Evolutionary conservation across 92 coral and sea anemone genomes (phyloP).

Genomic region (Siderastrea siderea): DNA sequence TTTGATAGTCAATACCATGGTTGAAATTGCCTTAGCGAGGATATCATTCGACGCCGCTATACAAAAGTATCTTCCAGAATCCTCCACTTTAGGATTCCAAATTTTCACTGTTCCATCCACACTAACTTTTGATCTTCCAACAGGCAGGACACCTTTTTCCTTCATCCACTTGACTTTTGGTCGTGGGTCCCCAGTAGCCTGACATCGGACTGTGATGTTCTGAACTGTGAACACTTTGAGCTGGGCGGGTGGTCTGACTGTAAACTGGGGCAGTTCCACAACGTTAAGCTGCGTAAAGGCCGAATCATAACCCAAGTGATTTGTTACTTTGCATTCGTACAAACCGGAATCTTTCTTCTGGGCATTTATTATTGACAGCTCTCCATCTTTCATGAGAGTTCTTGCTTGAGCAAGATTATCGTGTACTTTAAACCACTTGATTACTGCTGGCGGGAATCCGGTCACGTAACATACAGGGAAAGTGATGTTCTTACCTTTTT

Average conservation of each 20-base stretch:
- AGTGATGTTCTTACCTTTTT: slow-evolving; percentile 16
- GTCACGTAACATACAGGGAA: slow-evolving; percentile 38
- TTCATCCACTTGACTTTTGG: slow-evolving; percentile 35
- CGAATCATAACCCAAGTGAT: not conserved
- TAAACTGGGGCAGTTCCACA: slow-evolving; percentile 22
- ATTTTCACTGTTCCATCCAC: slow-evolving; percentile 43
- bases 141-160: slow-evolving; percentile 8
- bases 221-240: not conserved
- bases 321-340: slow-evolving; percentile 37
- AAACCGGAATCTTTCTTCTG: slow-evolving; percentile 33
- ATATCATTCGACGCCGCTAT: slow-evolving; percentile 5
- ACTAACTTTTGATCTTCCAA: slow-evolving; percentile 6
- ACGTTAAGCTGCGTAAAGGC: slow-evolving; percentile 15
- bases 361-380: slow-evolving; percentile 15
- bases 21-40: not conserved
- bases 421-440: slow-evolving; percentile 25
- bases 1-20: not conserved
- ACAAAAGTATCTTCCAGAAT: slow-evolving; percentile 34
- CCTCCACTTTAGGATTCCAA: slow-evolving; percentile 8
- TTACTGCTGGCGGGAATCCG: slow-evolving; percentile 9
- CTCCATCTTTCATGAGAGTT: not conserved
- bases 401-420: not conserved
- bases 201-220: slow-evolving; percentile 17
- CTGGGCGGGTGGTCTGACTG: slow-evolving; percentile 6
- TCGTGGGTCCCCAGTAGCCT: slow-evolving; percentile 27